phyloP scores from a whole-genome alignment of 2,888 invertebrate species.

The Julus scanicus region DNA sequence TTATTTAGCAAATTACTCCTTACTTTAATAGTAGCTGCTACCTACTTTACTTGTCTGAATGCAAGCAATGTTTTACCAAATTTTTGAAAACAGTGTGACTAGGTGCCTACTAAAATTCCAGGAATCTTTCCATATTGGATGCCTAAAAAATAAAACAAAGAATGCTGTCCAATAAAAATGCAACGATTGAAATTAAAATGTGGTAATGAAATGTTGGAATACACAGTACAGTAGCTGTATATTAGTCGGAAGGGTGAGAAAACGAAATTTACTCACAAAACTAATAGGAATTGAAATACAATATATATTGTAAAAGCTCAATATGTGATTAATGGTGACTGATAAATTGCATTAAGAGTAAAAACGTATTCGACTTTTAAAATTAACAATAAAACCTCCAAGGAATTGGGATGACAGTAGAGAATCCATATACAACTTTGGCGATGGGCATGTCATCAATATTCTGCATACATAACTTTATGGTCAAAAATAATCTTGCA shows the following conservation, averaged over 20 bases:
- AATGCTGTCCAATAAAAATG: background rate
- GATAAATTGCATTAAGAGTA: background rate
- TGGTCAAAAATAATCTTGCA: background rate
- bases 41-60: too few relatives aligned
- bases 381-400: background rate
- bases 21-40: too few relatives aligned
- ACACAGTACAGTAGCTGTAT: background rate
- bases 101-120: too few relatives aligned
- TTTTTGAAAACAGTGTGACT: too few relatives aligned
- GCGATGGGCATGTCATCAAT: conserved; percentile 5
- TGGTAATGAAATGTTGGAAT: background rate
- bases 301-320: background rate
- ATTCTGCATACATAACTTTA: background rate
- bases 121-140: background rate
- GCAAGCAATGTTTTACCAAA: too few relatives aligned
- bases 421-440: background rate
- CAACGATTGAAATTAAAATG: background rate
- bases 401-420: background rate
- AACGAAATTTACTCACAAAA: background rate
- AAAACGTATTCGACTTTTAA: background rate
- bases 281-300: background rate
- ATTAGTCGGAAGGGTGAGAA: background rate
- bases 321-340: background rate
- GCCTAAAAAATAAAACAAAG: background rate
- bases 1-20: too few relatives aligned